Evolutionary conservation across 2,113 vertebrate species (phyloP).

Genomic region (Phalacrocorax aristotelis): DNA sequence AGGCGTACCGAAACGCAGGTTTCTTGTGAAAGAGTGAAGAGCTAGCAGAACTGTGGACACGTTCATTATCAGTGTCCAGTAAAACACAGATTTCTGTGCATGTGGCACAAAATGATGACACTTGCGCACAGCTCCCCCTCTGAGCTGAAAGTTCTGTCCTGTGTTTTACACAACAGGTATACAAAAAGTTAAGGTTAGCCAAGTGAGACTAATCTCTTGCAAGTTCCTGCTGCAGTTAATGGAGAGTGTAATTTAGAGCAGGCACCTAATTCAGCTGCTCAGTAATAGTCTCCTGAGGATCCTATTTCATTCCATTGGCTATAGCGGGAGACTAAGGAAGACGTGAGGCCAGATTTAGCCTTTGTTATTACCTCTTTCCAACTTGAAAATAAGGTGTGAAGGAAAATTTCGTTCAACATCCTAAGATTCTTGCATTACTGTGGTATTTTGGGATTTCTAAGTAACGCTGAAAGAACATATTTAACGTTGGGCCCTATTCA

Average conservation of each 20-base stretch:
- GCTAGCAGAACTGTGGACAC: neutral
- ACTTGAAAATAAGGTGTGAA: neutral
- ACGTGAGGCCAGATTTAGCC: neutral
- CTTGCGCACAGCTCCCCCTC: neutral
- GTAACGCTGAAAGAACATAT: neutral
- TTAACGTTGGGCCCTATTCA: neutral
- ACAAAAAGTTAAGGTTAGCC: neutral
- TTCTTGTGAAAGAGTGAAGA: neutral
- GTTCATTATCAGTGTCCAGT: neutral
- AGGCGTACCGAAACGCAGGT: neutral
- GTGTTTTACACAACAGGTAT: neutral
- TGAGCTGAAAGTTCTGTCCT: neutral
- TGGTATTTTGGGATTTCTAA: neutral
- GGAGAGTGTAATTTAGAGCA: neutral
- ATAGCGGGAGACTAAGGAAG: neutral
- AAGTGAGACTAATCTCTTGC: neutral
- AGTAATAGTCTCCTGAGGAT: neutral
- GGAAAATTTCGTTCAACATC: neutral
- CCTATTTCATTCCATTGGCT: neutral
- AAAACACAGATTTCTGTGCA: neutral
- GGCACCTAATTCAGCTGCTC: neutral
- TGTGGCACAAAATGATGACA: neutral
- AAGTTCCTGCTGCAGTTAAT: neutral
- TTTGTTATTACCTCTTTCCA: neutral
- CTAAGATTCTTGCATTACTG: neutral